Conservation (phyloP, 2,888 invertebrate genomes). For the Crematogaster levior region DNA sequence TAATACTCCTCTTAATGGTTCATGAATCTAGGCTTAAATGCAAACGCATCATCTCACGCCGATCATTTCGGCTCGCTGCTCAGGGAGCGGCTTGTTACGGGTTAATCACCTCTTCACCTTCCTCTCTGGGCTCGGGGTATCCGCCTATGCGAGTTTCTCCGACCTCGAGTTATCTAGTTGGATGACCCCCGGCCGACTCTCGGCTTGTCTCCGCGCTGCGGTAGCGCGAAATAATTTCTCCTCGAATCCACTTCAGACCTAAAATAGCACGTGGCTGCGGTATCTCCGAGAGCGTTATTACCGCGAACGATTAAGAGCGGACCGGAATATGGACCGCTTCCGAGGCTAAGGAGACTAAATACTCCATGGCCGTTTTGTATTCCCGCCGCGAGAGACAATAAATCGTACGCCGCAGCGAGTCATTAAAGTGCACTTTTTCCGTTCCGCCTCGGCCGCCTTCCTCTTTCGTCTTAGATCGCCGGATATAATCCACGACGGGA, state of each 20-base stretch:
- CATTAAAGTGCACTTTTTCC: constrained; percentile 54
- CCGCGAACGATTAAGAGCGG: constrained; percentile 5
- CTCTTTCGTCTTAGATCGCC: background rate
- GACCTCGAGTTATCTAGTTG: constrained; percentile 39
- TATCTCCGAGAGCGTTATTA: background rate
- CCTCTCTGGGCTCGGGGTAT: constrained; percentile 8
- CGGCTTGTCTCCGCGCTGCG: constrained; percentile 28
- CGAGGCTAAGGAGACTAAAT: background rate
- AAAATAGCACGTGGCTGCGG: constrained; percentile 18
- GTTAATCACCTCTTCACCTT: constrained; percentile 49
- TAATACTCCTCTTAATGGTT: background rate
- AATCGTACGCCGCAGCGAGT: constrained; percentile 30
- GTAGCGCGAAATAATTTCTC: constrained; percentile 40
- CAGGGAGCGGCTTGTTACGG: constrained; percentile 34
- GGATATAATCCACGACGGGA: constrained; percentile 54
- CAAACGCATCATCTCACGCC: constrained; percentile 29
- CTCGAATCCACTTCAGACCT: constrained; percentile 17
- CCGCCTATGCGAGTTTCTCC: constrained; percentile 13
- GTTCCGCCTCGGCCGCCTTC: background rate
- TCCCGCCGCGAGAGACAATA: constrained; percentile 51
- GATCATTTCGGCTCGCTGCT: constrained; percentile 28
- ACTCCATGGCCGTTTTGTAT: constrained; percentile 36
- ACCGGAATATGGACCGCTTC: constrained; percentile 5
- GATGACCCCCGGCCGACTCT: constrained; percentile 27
- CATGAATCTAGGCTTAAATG: constrained; percentile 15